phyloP scores from a whole-genome alignment of 2,113 vertebrate genomes.

The Micromys minutus region DNA sequence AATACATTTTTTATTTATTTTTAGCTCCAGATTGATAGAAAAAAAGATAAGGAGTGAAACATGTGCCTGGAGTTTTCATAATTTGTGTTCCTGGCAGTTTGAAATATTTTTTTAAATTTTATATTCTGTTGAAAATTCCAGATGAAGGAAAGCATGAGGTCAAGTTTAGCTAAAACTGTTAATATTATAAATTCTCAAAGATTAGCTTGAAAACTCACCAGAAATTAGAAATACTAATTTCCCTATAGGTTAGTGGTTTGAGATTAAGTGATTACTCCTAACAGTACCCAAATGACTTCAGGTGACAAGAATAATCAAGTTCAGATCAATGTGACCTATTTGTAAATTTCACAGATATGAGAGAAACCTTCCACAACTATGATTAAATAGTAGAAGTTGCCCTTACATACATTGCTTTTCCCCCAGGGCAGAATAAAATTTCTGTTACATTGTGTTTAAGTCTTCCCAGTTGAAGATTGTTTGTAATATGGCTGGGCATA shows the following conservation, averaged over 20 bases:
- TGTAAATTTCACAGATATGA: slow-evolving; percentile 4
- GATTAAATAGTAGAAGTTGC: background rate
- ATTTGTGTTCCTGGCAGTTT: background rate
- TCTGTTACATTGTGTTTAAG: slow-evolving; percentile 49
- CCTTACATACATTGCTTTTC: background rate
- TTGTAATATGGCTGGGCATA: slow-evolving; percentile 13
- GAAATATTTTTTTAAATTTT: background rate
- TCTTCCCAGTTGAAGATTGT: slow-evolving; percentile 60
- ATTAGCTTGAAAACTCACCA: background rate
- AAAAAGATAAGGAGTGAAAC: background rate
- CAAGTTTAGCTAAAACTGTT: slow-evolving; percentile 18
- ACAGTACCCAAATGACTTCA: background rate
- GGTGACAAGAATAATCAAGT: background rate
- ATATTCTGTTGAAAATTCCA: slow-evolving; percentile 2
- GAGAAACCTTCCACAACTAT: background rate
- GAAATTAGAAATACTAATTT: background rate
- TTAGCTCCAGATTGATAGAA: background rate
- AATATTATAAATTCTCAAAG: background rate
- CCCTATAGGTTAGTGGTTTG: background rate
- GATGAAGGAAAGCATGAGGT: slow-evolving; percentile 44
- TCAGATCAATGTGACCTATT: background rate
- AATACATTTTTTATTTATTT: background rate
- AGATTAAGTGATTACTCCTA: background rate
- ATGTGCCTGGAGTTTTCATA: background rate
- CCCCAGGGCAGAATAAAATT: background rate